Percentiles rank a stretch among this genome's conserved stretches.
Evolutionary conservation across 2,888 invertebrate species (phyloP).

Genomic region (Ryuthela nishihirai): DNA sequence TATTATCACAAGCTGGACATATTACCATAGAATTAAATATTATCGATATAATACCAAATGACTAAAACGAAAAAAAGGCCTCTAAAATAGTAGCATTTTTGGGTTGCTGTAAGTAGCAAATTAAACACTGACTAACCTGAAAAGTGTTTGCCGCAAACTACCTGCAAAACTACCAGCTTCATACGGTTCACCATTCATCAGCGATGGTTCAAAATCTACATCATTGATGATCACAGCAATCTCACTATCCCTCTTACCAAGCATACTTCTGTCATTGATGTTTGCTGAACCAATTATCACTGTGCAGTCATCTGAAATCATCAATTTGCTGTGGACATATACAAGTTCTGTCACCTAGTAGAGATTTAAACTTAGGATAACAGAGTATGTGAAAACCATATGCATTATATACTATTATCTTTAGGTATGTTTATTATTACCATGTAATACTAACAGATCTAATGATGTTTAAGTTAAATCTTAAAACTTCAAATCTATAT

Average conservation of each 20-base stretch:
- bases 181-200: slow-evolving; percentile 76
- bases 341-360: slow-evolving; percentile 78
- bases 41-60: too few relatives aligned
- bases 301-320: slow-evolving; percentile 85
- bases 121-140: slow-evolving; percentile 53
- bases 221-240: slow-evolving; percentile 82
- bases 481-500: too few relatives aligned
- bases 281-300: slow-evolving; percentile 97
- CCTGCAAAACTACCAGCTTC: slow-evolving; percentile 84
- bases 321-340: slow-evolving; percentile 94
- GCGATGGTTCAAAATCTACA: slow-evolving; percentile 62
- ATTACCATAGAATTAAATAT: too few relatives aligned
- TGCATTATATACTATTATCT: too few relatives aligned
- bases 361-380: background rate
- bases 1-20: too few relatives aligned
- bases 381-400: background rate
- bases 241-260: slow-evolving; percentile 92
- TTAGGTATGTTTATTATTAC: too few relatives aligned
- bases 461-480: too few relatives aligned
- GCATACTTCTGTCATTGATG: slow-evolving; percentile 92
- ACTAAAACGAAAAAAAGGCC: too few relatives aligned
- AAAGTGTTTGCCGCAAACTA: slow-evolving; percentile 74
- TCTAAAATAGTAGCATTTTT: too few relatives aligned
- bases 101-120: too few relatives aligned
- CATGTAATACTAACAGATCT: too few relatives aligned